A percentile compares a stretch with the other conserved stretches of the same genome.
Evolutionary conservation across 2,888 invertebrate genomes (phyloP).

Genomic region (Cantharis rufa): DNA sequence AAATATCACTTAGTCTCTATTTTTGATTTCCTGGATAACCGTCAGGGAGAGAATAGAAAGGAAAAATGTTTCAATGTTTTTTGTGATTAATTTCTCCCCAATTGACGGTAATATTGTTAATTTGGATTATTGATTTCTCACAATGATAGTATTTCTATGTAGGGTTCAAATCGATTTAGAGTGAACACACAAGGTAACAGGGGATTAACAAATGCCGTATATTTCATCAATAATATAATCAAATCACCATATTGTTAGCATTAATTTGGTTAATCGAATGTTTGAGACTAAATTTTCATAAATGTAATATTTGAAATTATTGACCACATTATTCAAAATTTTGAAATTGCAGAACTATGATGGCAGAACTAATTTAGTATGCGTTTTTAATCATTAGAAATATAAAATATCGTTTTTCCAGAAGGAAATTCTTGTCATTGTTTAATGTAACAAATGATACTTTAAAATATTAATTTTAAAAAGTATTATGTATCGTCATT

Average conservation of each 20-base stretch:
- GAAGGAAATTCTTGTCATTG: not conserved
- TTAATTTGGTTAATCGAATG: not conserved
- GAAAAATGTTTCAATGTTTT: too few species aligned
- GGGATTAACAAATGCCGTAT: conserved; percentile 12
- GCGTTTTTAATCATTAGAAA: not conserved
- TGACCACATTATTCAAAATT: not conserved
- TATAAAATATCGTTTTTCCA: not conserved
- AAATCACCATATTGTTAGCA: conserved; percentile 6
- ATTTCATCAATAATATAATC: conserved; percentile 20
- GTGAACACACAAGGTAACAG: not conserved
- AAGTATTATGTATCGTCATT: not conserved
- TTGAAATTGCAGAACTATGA: not conserved
- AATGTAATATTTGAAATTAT: not conserved
- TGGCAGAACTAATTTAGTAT: too few species aligned
- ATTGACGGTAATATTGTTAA: too few species aligned
- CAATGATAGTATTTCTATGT: not conserved
- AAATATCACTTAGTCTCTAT: too few species aligned
- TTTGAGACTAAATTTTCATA: not conserved
- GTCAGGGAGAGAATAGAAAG: too few species aligned
- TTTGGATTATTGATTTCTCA: conserved; percentile 1
- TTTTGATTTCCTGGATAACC: too few species aligned
- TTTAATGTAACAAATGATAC: not conserved
- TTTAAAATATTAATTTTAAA: not conserved
- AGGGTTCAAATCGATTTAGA: conserved; percentile 33
- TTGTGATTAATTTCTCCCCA: too few species aligned